Evolutionary conservation across 2,888 invertebrate species (phyloP).

Genomic region (Agrochola circellaris): DNA sequence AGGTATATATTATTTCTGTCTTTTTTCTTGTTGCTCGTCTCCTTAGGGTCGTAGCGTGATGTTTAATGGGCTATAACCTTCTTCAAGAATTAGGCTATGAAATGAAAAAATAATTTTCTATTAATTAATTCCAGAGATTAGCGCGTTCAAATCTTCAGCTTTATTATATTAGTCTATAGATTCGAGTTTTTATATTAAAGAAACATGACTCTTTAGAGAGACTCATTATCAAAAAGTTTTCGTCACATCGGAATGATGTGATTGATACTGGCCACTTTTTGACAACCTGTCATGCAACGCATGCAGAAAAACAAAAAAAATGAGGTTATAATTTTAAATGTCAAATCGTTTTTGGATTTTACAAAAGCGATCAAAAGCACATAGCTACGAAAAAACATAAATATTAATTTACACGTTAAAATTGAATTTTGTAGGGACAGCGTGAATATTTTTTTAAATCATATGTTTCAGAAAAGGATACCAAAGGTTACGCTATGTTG

Average conservation of each 20-base stretch:
- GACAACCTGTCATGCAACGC: neutral
- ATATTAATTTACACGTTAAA: conserved; percentile 57
- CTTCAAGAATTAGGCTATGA: no score
- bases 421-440: conserved; percentile 51
- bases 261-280: conserved; percentile 38
- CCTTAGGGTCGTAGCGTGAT: no score
- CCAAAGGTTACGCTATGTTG: conserved; percentile 62
- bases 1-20: no score
- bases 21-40: neutral
- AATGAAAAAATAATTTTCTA: no score
- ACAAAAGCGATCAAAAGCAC: conserved; percentile 32
- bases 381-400: conserved; percentile 26
- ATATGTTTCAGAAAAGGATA: conserved; percentile 66
- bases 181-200: neutral
- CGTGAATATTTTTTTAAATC: conserved; percentile 62
- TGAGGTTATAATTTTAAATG: conserved; percentile 53
- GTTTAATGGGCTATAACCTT: no score
- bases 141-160: no score
- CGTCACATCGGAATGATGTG: fast-evolving
- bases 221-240: conserved; percentile 1
- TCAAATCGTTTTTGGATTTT: conserved; percentile 49
- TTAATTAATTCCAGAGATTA: no score
- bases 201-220: neutral
- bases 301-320: conserved; percentile 20
- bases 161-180: no score